Base-by-base conservation (phyloP, 2,797 vertebrate genomes). In the Sebastes cheni region DNA sequence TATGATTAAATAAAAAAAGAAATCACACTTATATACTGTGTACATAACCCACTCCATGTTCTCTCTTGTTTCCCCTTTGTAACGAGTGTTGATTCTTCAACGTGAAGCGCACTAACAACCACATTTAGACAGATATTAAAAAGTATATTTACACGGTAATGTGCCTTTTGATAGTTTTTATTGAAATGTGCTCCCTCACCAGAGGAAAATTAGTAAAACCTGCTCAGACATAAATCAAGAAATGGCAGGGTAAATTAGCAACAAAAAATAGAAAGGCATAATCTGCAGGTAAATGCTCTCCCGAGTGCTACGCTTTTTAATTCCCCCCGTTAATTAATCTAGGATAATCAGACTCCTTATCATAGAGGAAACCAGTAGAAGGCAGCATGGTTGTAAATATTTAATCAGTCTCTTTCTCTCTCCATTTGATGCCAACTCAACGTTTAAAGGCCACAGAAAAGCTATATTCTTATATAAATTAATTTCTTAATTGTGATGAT, bases 381-480 rank as follows among this genome's bases (percentile, higher is more conserved):
- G 32, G 56, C 27, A 42, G 39, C 64, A 29, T 27, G 75, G 69
- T 61, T 29, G 52, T 77, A 85, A 88, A 77, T 71, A 76, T 64
- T 60, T 75, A 84, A 90, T 91, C 78, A 87, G 62, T 67, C 59
- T 79, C 42, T 79, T 34, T 54, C 32, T 65, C 46, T 64, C 12
- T 72, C 46, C 1, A 1, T 69, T 62, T 73, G 42, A 76, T 25
- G 56, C 32, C 4, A 2, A 32, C 22, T 55, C 54, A 46, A 16
- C 1, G 2, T 62, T 72, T 59, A 62, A 30, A 65, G 46, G 59
- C 50, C 61, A 25, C 71, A 50, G 25, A 66, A 42, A 66, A 60
- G 22, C 52, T 55, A 55, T 64, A 55, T 68, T 62, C 36, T 72
- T 74, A 39, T n/a, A 74, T 68, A 55, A 80, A 85, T 79, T 8